A percentile compares a stretch with the other conserved stretches of the same genome.
These are phyloP conservation scores for Chauna torquata DNA, from an alignment of 2,113 vertebrate species.

Conservation along the genomic window DNA sequence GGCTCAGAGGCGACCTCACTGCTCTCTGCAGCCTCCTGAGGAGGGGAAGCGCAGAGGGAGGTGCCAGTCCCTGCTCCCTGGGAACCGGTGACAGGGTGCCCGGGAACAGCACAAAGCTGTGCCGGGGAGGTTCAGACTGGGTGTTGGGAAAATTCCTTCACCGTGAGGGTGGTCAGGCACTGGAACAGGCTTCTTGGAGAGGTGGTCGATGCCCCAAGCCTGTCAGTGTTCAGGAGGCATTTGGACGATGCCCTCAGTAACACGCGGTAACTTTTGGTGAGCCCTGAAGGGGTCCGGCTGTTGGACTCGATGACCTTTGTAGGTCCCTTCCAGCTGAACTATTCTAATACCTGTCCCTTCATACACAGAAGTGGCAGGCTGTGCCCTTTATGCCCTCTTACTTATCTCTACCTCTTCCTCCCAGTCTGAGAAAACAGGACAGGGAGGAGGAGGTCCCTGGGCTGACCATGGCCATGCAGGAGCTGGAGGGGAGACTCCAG, in stretches of 20 bases:
- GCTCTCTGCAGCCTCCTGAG: background rate
- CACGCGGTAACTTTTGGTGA: background rate
- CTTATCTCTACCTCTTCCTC: background rate
- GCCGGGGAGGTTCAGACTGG: background rate
- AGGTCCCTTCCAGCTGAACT: background rate
- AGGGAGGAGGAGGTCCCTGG: background rate
- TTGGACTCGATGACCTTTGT: background rate
- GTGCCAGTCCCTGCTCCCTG: background rate
- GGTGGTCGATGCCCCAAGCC: background rate
- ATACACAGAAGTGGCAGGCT: accelerated
- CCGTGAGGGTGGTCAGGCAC: background rate
- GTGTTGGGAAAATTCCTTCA: background rate
- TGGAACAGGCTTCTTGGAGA: background rate
- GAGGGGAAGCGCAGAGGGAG: background rate
- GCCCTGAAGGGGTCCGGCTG: background rate
- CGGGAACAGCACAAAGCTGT: background rate
- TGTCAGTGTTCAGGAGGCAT: background rate
- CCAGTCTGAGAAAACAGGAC: background rate
- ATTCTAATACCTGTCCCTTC: background rate
- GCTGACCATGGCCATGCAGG: background rate
- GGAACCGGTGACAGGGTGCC: background rate
- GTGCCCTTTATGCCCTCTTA: background rate
- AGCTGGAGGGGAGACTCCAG: background rate
- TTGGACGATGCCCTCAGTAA: background rate
- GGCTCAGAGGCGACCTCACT: background rate